A percentile compares a stretch with the other conserved stretches of the same genome.
Evolutionary conservation across 2,888 invertebrate species (phyloP).

Genomic region (Drosophila borborema): DNA sequence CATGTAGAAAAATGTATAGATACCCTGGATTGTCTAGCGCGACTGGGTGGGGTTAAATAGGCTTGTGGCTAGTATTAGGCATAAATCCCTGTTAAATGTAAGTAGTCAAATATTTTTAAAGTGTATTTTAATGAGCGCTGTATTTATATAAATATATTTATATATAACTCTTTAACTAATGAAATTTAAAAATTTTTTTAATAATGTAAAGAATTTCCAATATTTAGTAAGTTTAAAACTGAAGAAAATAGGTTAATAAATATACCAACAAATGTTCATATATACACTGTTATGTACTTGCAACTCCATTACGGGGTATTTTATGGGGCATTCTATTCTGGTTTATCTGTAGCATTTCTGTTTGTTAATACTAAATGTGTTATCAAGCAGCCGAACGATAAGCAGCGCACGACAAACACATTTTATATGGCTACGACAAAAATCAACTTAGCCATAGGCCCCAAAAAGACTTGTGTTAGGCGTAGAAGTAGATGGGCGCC

Average conservation of each 20-base stretch:
- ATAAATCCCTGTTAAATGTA: not conserved
- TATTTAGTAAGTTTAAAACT: too few relatives aligned
- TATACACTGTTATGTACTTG: not conserved
- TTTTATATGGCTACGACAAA: conserved; percentile 37
- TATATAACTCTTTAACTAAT: not conserved
- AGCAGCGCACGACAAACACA: conserved; percentile 38
- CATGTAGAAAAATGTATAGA: conserved; percentile 9
- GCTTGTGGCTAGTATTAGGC: not conserved
- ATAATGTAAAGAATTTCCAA: too few relatives aligned
- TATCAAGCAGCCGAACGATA: conserved; percentile 47
- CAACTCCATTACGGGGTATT: conserved; percentile 26
- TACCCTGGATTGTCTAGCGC: conserved; percentile 1
- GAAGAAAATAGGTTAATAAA: too few relatives aligned
- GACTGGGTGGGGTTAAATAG: not conserved
- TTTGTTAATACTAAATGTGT: conserved; percentile 43
- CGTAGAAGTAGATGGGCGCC: not conserved
- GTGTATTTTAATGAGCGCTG: not conserved
- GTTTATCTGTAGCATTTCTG: conserved; percentile 9
- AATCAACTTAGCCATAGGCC: conserved; percentile 24
- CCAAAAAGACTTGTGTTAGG: conserved; percentile 31
- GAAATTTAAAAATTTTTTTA: too few relatives aligned
- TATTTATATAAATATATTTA: not conserved
- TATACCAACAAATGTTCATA: too few relatives aligned
- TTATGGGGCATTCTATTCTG: not conserved
- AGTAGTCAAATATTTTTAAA: not conserved